These are phyloP conservation scores for Sus scrofa DNA, from an alignment of 2,113 vertebrate species.

Conservation along the genomic window DNA sequence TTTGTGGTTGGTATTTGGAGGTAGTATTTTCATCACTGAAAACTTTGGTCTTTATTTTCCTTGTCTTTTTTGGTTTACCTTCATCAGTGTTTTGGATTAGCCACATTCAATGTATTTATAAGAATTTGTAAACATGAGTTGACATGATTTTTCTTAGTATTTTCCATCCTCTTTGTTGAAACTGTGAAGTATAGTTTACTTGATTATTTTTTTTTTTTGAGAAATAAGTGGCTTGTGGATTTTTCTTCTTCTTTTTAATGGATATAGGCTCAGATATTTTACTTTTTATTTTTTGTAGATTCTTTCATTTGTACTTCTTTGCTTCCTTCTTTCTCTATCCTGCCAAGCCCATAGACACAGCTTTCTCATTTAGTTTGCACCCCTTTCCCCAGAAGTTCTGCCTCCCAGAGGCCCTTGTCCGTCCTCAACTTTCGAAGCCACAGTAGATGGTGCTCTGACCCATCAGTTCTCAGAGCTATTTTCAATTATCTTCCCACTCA, in stretches of 20 bases:
- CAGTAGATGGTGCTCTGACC: not conserved
- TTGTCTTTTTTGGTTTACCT: not conserved
- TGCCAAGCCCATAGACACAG: not conserved
- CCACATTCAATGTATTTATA: not conserved
- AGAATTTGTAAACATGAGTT: not conserved
- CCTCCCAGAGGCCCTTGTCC: not conserved
- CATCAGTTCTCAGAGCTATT: not conserved
- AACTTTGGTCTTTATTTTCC: not conserved
- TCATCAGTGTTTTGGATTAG: not conserved
- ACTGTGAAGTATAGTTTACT: not conserved
- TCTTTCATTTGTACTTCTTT: not conserved
- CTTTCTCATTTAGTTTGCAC: not conserved
- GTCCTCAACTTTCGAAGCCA: not conserved
- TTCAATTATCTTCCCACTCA: not conserved
- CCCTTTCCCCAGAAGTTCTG: not conserved
- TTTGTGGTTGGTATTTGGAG: not conserved
- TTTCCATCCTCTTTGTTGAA: not conserved
- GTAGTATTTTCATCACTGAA: not conserved
- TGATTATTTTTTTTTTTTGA: not conserved
- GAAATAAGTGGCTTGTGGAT: not conserved
- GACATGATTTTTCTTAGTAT: not conserved
- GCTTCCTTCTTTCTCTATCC: not conserved
- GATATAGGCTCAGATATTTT: not conserved
- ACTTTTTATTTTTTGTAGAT: not conserved
- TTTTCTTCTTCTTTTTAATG: not conserved